A percentile compares a stretch with the other conserved stretches of the same genome.
Evolutionary conservation across 2,113 vertebrate genomes (phyloP).

Genomic region (Acinonyx jubatus): DNA sequence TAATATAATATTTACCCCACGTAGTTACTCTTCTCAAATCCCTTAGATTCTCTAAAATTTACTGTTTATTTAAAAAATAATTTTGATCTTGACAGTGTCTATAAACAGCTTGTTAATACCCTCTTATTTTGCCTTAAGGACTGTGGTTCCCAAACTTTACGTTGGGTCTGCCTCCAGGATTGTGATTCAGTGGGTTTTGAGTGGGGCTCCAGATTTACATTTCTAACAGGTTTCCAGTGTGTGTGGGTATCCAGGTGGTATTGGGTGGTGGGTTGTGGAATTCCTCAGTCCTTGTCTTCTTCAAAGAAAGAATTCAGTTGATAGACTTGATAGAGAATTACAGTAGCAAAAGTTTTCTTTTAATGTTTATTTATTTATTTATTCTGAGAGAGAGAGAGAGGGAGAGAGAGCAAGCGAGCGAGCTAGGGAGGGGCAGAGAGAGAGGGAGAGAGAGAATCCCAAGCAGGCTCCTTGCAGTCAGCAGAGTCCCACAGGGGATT

Average conservation of each 20-base stretch:
- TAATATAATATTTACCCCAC: not conserved
- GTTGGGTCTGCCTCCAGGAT: not conserved
- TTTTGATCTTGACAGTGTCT: not conserved
- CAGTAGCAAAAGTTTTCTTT: not conserved
- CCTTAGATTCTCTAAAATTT: not conserved
- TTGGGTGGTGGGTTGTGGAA: not conserved
- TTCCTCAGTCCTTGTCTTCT: not conserved
- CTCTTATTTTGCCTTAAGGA: conserved; percentile 5
- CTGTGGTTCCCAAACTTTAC: not conserved
- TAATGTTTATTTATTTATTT: not conserved
- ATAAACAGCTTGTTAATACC: not conserved
- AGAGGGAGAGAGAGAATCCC: too few species aligned
- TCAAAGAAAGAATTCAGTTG: not conserved
- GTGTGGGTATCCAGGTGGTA: not conserved
- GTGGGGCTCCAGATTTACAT: not conserved
- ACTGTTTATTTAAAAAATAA: not conserved
- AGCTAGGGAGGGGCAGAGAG: too few species aligned
- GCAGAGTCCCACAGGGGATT: too few species aligned
- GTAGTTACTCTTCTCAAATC: not conserved
- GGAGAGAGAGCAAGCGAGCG: too few species aligned
- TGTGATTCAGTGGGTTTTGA: not conserved
- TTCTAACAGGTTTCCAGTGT: not conserved
- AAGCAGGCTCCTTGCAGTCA: too few species aligned
- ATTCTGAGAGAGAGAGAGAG: too few species aligned
- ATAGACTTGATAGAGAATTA: not conserved